phyloP scores from a whole-genome alignment of 35 echinoderm and acorn worm species.

The Lytechinus pictus region DNA sequence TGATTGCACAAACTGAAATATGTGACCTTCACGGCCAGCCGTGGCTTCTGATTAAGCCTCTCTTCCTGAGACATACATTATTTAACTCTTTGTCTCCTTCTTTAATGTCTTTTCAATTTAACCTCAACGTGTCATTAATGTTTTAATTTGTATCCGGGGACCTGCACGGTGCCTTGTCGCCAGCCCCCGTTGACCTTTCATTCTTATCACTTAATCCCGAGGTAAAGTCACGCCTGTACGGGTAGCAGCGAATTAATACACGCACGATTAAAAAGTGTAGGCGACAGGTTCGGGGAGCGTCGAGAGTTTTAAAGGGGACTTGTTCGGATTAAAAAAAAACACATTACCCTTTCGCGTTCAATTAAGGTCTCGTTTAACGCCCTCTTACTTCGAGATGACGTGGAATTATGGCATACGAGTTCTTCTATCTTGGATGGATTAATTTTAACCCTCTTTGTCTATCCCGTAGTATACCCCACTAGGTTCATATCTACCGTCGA shows the following conservation, averaged over 20 bases:
- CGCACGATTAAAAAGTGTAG: background rate
- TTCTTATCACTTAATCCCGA: background rate
- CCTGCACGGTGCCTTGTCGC: background rate
- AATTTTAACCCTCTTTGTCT: background rate
- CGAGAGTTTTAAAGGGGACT: background rate
- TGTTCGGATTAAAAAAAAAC: background rate
- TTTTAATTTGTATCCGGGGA: background rate
- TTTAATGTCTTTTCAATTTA: background rate
- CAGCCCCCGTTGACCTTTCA: background rate
- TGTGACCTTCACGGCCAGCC: background rate
- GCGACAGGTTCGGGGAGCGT: background rate
- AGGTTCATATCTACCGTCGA: background rate
- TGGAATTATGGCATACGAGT: background rate
- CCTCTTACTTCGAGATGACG: background rate
- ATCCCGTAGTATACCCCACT: background rate
- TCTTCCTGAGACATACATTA: background rate
- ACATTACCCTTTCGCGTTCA: constrained; percentile 2
- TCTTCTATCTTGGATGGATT: background rate
- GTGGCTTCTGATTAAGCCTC: background rate
- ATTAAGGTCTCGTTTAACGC: background rate
- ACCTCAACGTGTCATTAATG: constrained; percentile 18
- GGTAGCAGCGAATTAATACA: background rate
- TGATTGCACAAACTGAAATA: background rate
- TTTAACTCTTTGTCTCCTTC: background rate
- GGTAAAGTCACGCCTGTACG: background rate